Base-by-base conservation (phyloP, 2,888 invertebrate species). In the Sarcophaga carnaria region DNA sequence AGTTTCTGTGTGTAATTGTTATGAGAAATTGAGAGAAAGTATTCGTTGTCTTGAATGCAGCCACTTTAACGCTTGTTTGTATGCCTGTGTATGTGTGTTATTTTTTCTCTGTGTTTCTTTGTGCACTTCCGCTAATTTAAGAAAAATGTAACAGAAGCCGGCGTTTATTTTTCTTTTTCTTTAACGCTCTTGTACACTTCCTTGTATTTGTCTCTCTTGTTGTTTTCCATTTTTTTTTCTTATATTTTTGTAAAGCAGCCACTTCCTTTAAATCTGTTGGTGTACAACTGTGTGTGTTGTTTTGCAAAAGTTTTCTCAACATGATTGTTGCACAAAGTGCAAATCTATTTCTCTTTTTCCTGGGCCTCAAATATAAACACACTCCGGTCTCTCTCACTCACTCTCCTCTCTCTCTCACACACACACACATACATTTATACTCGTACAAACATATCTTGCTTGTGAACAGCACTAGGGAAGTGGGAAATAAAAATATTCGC, bases 261-360 rank as follows among this genome's bases (percentile, higher is more conserved):
- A 54, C 17, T 54, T 54, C 54, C 54, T 54, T 54, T 17, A 54
- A 54, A 54, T 54, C 54, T 14, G 12, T 54, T 54, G 54, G 54
- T 49, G 12, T 54, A 17, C 17, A 14, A 14, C 17, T 54, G 20
- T 62, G 62, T 45, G 20, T 66, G 49, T 64, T 76, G 45, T 66
- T 74, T 74, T 64, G 22, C 1, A 25, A 14, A n/a, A 74, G 14
- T 17, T 70, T 70, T 49, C 47, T 71, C 67, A 62, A 67, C 76
- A 76, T 66, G 71, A 80, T 85, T 85, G 84, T 85, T 85, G 84
- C 84, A 85, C 84, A 85, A 80, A 85, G 84, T 85, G 80, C 80
- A 80, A 80, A 85, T 80, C 84, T 71, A 80, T 80, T 76, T n/a
- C 76, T 71, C 66, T 71, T 80, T 85, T 80, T 76, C 84, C 66